Evolutionary conservation across 2,797 vertebrate species (phyloP), one percentile per base, ranked within the genome.

Genomic region (Hydrocynus forskahlii): DNA sequence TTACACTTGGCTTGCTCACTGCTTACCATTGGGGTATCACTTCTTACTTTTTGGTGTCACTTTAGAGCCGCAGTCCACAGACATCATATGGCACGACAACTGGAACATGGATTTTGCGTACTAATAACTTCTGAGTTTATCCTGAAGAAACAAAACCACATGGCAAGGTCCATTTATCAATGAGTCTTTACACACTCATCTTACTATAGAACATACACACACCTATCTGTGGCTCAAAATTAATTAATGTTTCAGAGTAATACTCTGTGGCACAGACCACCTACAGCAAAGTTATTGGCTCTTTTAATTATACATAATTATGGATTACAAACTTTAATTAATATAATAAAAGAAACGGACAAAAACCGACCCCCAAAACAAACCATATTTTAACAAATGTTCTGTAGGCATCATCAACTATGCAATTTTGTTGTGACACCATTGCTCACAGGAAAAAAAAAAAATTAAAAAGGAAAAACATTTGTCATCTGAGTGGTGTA

Each of bases 21-120:
- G 35, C 35, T 35, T 2, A 35, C 35, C 35, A 35, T 35, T 4
- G 35, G 35, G 2, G 35, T 75, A 77, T 73, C 19, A 59, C 71
- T 43, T 23, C 66, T 71, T 89, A 81, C 9, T 7, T 83, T 84
- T 85, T 63, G 16, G 57, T 82, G 84, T 66, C 45, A 12, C 40
- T 76, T 73, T 81, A 86, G 87, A 68, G 10, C 17, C 85, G 79
- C 63, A 86, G 60, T 19, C 54, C 54, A 87, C 81, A 10, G 5
- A 73, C 69, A 85, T 73, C 35, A 76, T 57, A 0, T 79, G 75
- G 59, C 60, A 83, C 2, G 81, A 0, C 6, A 16, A 29, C 40
- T 76, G 52, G 82, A 88, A 74, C 57, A 88, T 78, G 79, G 85
- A 7, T 21, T 21, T 86, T n/a, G 54, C 25, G 63, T 83, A 82